Conservation (phyloP, 1,140 invertebrate genomes). For the Drosophila ogumai region DNA sequence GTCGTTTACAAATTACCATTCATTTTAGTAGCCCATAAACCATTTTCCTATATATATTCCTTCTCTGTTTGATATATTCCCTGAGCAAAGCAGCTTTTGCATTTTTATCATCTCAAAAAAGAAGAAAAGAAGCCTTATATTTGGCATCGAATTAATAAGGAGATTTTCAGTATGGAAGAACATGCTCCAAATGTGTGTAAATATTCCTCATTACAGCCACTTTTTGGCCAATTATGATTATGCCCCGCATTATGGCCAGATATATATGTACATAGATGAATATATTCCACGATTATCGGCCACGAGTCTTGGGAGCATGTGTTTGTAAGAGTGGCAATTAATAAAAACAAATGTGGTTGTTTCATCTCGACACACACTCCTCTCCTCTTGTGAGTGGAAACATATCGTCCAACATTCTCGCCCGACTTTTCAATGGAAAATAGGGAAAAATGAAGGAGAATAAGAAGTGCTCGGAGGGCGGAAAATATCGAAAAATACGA, state of each 20-base stretch:
- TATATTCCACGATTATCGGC: conserved; percentile 53
- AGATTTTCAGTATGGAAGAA: conserved; percentile 9
- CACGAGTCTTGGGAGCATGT: conserved; percentile 36
- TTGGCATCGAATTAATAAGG: conserved; percentile 41
- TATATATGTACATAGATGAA: not conserved
- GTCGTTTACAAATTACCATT: conserved; percentile 11
- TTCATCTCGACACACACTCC: conserved; percentile 28
- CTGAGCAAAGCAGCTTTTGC: not conserved
- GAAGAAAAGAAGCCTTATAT: conserved; percentile 17
- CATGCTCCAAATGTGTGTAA: conserved; percentile 32
- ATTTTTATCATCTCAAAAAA: not conserved
- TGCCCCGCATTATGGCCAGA: conserved; percentile 33
- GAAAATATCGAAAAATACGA: conserved; percentile 57
- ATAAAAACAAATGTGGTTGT: conserved; percentile 74
- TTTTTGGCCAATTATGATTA: conserved; percentile 53
- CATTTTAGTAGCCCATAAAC: conserved; percentile 30
- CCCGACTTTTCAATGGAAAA: conserved; percentile 71
- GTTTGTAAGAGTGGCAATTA: conserved; percentile 71
- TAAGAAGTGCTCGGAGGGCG: not conserved
- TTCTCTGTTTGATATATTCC: conserved; percentile 1
- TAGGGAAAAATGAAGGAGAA: conserved; percentile 33
- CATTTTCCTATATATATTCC: conserved; percentile 2
- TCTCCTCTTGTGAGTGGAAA: conserved; percentile 49
- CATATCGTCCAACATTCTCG: conserved; percentile 64
- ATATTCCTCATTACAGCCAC: conserved; percentile 44